Evolutionary conservation across 2,113 vertebrate genomes (phyloP), one percentile per base, ranked within the genome.

Genomic region (Pollimyrus isidori): DNA sequence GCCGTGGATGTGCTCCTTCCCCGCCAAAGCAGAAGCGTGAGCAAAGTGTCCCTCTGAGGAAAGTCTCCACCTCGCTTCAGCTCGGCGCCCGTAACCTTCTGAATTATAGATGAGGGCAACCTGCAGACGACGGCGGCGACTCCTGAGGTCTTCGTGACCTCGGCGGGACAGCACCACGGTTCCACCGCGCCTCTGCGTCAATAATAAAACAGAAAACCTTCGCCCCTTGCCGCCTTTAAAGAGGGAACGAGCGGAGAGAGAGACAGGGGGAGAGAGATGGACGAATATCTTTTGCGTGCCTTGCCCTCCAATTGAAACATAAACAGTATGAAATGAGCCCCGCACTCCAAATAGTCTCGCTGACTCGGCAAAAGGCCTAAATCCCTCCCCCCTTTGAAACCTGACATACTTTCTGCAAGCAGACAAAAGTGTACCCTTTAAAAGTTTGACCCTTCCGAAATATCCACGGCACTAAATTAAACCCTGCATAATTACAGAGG

Each of bases 361-460:
- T 93, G 92, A 93, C 48, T 91, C 91, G 89, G 91, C 92, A 92
- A 90, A 92, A 90, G 91, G 93, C 90, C 91, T 91, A 90, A 92
- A 90, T 89, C 56, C 39, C 88, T 90, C 88, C 80, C 39, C 88
- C 90, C 87, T 90, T 84, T 90, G 76, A 91, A 92, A 92, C 91
- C 91, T 93, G 91, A 92, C 89, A 91, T 89, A 83, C 58, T 90
- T 91, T 90, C 49, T 89, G 92, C 82, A 83, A 90, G 73, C 58
- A 84, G n/a, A 49, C 53, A 89, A 88, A 90, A 85, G 52, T 15
- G 53, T 89, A 89, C 76, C 88, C 80, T 89, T 89, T 89, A 84
- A 35, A 45, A 89, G 23, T 42, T 52, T 89, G 88, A 89, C 88
- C 88, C 76, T 56, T 52, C 50, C 23, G 45, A 84, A 89, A 83